Percentiles rank a stretch among this genome's conserved stretches.
Evolutionary conservation across 2,888 invertebrate species (phyloP).

Genomic region (Mimumesa dahlbomi): DNA sequence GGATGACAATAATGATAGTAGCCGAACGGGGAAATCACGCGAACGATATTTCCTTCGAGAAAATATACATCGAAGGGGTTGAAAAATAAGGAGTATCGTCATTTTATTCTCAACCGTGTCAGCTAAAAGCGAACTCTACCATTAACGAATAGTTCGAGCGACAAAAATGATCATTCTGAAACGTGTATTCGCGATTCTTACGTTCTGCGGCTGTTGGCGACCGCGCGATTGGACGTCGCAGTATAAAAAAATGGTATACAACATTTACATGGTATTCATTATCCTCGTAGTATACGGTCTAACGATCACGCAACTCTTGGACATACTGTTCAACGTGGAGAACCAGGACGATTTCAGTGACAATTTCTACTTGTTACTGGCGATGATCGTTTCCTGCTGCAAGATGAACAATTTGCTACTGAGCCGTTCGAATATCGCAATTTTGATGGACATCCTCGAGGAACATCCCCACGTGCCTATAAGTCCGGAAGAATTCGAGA

Average conservation of each 20-base stretch:
- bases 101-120: no score
- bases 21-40: no score
- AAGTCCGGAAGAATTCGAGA: conserved; percentile 23
- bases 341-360: conserved; percentile 50
- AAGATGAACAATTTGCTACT: conserved; percentile 51
- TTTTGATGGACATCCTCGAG: conserved; percentile 7
- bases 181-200: conserved; percentile 9
- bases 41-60: no score
- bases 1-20: no score
- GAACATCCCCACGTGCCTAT: conserved; percentile 19
- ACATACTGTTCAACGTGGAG: conserved; percentile 33
- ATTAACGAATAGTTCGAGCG: no score
- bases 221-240: conserved; percentile 34
- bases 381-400: conserved; percentile 34
- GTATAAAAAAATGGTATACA: conserved; percentile 42
- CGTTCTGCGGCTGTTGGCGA: conserved; percentile 42
- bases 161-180: no score
- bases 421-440: conserved; percentile 25
- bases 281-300: conserved; percentile 31
- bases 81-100: no score
- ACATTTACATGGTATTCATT: conserved; percentile 32
- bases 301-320: conserved; percentile 38
- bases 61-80: no score
- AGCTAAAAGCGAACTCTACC: no score
- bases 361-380: conserved; percentile 52